Base-by-base conservation (phyloP, 2,797 vertebrate species). In the Parotocinclus haroldoi region DNA sequence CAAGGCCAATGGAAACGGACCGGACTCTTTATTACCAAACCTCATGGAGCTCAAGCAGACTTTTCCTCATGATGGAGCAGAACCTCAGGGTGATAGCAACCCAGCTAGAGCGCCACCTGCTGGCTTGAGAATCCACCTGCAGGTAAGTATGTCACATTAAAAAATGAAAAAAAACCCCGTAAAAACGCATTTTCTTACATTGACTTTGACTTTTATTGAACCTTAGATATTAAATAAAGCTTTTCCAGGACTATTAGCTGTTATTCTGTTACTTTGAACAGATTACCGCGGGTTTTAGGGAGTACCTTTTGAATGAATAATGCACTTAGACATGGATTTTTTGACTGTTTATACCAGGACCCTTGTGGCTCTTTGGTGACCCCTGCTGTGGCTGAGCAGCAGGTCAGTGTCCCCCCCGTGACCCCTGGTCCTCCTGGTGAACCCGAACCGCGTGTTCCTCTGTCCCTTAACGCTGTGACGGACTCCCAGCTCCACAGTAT, bases 401-500 rank as follows among this genome's bases (percentile, higher is more conserved):
- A 40, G 13, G 10, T 57, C 39, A 10, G 44, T 13, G 46, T 66
- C 58, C 56, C 52, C 45, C 37, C 37, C 63, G 6, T n/a, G 39
- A 52, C 49, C 11, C 4, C 46, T 36, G 48, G n/a, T 16, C 36
- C 10, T 19, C 10, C 19, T 40, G 48, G 59, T 51, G 49, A 58
- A 0, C 0, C 18, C 0, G 75, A 79, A 55, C 51, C 44, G 0
- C 76, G 71, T 62, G 75, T 72, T 63, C 56, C 73, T 0, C 68
- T 62, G 5, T 69, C 58, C 46, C 27, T 73, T 37, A 75, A 78
- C 75, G 76, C 81, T 0, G 71, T 88, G 36, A 85, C 89, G 0
- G 89, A 90, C 79, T 88, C 90, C 0, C 88, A 88, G 76, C 80
- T 90, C 55, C 86, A 86, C 79, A 76, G 70, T 57, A 81, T 88